Evolutionary conservation across 2,888 invertebrate species (phyloP).

Genomic region (Apodemia duryi): DNA sequence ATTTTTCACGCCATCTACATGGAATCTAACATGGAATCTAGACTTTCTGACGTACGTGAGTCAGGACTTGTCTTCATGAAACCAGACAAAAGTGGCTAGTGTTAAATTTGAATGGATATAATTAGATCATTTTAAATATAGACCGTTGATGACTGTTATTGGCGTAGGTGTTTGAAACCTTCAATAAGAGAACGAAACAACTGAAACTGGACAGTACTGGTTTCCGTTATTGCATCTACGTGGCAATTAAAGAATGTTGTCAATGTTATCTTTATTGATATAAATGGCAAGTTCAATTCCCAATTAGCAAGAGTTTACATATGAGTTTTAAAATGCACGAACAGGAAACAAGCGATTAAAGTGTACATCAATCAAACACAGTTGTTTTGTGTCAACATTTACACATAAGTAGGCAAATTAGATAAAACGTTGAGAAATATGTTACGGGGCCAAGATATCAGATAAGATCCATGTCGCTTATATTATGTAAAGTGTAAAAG

Average conservation of each 20-base stretch:
- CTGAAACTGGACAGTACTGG: constrained; percentile 47
- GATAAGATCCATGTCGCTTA: constrained; percentile 25
- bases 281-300: constrained; percentile 38
- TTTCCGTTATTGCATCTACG: constrained; percentile 42
- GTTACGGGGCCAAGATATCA: constrained; percentile 42
- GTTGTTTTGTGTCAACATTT: constrained; percentile 48
- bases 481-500: constrained; percentile 26
- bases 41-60: constrained; percentile 26
- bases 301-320: constrained; percentile 39
- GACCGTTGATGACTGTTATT: constrained; percentile 49
- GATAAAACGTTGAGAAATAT: constrained; percentile 52
- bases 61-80: constrained; percentile 27
- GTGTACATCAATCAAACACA: constrained; percentile 33
- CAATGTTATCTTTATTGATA: constrained; percentile 46
- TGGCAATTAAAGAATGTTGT: constrained; percentile 47
- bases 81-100: constrained; percentile 48
- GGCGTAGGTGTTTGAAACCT: constrained; percentile 61
- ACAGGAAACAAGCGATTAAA: constrained; percentile 43
- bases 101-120: constrained; percentile 53
- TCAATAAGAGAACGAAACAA: constrained; percentile 53
- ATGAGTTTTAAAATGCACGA: constrained; percentile 17
- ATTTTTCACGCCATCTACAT: constrained; percentile 22
- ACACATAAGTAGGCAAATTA: constrained; percentile 58
- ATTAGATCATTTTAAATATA: constrained; percentile 64
- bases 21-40: constrained; percentile 27